Conservation (phyloP, 2,113 vertebrate genomes). For the Mirza zaza region DNA sequence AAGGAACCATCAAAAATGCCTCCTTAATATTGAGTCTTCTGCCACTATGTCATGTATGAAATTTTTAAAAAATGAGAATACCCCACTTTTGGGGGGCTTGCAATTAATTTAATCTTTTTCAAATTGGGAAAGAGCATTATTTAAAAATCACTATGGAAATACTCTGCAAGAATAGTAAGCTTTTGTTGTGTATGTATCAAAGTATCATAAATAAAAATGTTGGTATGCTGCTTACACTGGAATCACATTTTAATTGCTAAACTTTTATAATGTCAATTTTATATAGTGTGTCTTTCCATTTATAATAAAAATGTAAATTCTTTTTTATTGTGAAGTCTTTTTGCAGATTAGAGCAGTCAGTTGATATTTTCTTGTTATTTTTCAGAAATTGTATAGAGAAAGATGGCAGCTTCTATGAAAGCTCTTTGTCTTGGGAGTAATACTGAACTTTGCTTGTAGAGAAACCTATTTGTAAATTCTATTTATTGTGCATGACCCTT, state of each 20-base stretch:
- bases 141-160: constrained; percentile 74
- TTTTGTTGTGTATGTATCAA: constrained; percentile 59
- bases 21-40: constrained; percentile 80
- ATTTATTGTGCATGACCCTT: constrained; percentile 63
- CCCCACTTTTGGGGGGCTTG: constrained; percentile 76
- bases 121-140: constrained; percentile 65
- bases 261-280: constrained; percentile 62
- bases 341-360: constrained; percentile 67
- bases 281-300: constrained; percentile 67
- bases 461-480: constrained; percentile 66
- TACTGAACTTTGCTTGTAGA: constrained; percentile 68
- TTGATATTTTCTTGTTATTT: constrained; percentile 71
- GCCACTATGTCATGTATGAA: constrained; percentile 74
- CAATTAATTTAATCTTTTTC: constrained; percentile 76
- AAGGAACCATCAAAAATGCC: constrained; percentile 81
- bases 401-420: constrained; percentile 64
- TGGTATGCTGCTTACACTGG: constrained; percentile 47
- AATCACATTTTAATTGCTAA: constrained; percentile 74
- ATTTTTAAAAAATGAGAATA: constrained; percentile 74
- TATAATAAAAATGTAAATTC: constrained; percentile 48
- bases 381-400: constrained; percentile 60
- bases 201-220: constrained; percentile 68
- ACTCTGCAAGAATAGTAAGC: constrained; percentile 36
- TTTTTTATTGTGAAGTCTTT: constrained; percentile 59
- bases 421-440: constrained; percentile 67